These are phyloP conservation scores for Cyanoderma ruficeps DNA, from an alignment of 2,113 vertebrate genomes.

Conservation along the genomic window DNA sequence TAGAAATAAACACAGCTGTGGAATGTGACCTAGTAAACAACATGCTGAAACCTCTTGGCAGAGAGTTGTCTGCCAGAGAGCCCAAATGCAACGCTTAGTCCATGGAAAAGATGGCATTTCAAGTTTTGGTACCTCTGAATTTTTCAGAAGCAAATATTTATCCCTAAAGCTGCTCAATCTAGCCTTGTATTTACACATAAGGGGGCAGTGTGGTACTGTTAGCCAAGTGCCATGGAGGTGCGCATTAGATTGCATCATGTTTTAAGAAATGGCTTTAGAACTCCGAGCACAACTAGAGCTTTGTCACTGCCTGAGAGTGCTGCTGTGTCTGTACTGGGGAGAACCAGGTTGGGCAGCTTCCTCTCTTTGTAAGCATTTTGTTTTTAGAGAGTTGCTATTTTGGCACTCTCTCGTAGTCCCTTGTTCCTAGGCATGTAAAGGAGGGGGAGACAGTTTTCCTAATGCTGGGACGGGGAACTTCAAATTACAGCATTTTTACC, in stretches of 20 bases:
- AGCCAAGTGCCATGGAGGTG: slow-evolving; percentile 31
- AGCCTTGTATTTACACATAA: slow-evolving; percentile 67
- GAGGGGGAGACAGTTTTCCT: not conserved
- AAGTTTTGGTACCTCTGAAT: slow-evolving; percentile 3
- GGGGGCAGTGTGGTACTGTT: slow-evolving; percentile 78
- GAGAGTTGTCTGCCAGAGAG: slow-evolving; percentile 15
- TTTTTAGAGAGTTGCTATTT: not conserved
- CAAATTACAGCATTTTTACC: not conserved
- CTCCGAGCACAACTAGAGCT: slow-evolving; percentile 2
- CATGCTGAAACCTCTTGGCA: slow-evolving; percentile 31
- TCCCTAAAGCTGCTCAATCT: not conserved
- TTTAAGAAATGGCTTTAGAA: slow-evolving; percentile 40
- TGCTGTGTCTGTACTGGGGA: not conserved
- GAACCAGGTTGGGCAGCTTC: not conserved
- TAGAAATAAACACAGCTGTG: not conserved
- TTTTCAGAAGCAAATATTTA: slow-evolving; percentile 65
- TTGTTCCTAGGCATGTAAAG: not conserved
- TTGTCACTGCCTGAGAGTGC: not conserved
- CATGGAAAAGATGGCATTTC: slow-evolving; percentile 23
- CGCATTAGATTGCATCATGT: slow-evolving; percentile 25
- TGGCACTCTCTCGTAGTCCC: accelerated
- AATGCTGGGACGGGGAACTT: not conserved
- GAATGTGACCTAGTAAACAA: not conserved
- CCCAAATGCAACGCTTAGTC: not conserved
- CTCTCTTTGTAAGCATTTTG: not conserved